A percentile compares a stretch with the other conserved stretches of the same genome.
Conservation (phyloP, 2,888 invertebrate genomes). For the Camponotus fellah region DNA sequence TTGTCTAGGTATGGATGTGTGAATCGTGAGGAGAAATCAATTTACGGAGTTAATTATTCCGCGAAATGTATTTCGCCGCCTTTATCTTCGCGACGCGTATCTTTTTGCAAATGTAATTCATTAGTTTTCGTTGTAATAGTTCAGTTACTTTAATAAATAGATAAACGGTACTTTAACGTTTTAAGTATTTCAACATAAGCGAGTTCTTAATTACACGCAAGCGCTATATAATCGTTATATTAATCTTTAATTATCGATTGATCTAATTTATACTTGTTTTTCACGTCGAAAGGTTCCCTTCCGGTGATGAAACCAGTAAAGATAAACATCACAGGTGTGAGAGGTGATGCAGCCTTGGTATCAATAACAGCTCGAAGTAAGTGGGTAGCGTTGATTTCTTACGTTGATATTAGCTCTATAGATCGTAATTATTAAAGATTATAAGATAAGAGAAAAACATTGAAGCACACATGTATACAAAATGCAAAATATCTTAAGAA, state of each 20-base stretch:
- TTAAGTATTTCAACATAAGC: not conserved
- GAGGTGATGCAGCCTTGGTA: not conserved
- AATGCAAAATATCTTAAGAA: not conserved
- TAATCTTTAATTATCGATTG: constrained; percentile 5
- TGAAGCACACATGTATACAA: not conserved
- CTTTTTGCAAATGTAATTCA: not conserved
- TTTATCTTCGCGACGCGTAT: not conserved
- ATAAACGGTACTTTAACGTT: not conserved
- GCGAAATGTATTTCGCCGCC: not conserved
- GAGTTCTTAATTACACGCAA: not conserved
- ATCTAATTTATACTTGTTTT: constrained; percentile 2
- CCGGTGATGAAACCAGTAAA: not conserved
- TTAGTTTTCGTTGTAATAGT: not conserved
- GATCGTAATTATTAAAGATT: constrained; percentile 29
- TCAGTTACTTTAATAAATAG: not conserved
- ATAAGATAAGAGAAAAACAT: constrained; percentile 2
- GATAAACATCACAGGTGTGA: not conserved
- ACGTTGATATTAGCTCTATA: not conserved
- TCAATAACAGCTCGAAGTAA: not conserved
- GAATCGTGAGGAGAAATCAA: not conserved
- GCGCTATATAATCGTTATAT: not conserved
- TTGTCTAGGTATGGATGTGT: not conserved
- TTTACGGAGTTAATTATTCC: constrained; percentile 3
- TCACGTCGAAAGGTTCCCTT: not conserved
- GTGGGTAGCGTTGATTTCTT: not conserved